Evolutionary conservation across 2,797 vertebrate species (phyloP).

Genomic region (Melanotaenia trifasciata): DNA sequence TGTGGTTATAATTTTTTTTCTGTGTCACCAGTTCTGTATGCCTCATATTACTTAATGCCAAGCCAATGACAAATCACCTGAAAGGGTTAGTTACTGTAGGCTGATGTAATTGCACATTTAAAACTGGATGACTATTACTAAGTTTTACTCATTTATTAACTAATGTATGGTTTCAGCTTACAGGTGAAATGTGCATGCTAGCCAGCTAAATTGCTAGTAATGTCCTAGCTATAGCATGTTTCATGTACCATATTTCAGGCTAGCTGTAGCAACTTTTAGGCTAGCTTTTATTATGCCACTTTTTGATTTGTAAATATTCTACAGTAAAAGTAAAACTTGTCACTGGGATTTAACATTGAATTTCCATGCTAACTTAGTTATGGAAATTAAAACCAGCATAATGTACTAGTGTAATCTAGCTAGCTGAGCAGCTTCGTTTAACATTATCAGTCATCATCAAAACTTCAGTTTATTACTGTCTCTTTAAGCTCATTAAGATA

Average conservation of each 20-base stretch:
- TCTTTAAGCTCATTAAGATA: not conserved
- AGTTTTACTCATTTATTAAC: not conserved
- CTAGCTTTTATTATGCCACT: not conserved
- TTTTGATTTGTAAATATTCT: not conserved
- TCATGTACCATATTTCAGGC: not conserved
- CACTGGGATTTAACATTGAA: not conserved
- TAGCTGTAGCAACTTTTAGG: not conserved
- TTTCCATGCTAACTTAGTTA: not conserved
- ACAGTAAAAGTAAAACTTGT: not conserved
- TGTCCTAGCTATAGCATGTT: not conserved
- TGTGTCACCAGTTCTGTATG: not conserved
- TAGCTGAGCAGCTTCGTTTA: not conserved
- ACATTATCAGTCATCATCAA: not conserved
- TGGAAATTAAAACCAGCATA: not conserved
- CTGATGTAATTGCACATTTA: no score
- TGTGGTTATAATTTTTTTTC: no score
- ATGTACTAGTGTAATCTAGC: not conserved
- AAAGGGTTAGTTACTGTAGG: no score
- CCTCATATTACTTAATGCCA: no score
- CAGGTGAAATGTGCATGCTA: no score
- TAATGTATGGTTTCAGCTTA: not conserved
- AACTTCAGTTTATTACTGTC: not conserved
- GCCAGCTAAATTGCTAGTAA: not conserved
- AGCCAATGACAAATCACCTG: no score
- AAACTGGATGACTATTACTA: no score